A percentile compares a stretch with the other conserved stretches of the same genome.
Evolutionary conservation across 2,113 vertebrate species (phyloP).

Genomic region (Ciconia maguari): DNA sequence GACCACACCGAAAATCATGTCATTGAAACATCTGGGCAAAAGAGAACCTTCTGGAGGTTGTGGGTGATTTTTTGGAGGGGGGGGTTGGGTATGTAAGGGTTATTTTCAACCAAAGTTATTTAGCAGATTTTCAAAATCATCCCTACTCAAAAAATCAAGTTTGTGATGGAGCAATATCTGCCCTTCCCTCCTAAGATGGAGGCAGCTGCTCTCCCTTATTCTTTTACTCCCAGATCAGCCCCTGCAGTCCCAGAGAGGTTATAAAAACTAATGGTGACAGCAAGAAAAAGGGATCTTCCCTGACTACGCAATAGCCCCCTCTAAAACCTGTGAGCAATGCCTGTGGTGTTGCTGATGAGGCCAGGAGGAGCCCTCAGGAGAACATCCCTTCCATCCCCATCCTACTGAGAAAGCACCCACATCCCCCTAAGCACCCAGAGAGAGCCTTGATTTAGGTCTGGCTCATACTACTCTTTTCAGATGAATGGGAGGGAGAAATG

Average conservation of each 20-base stretch:
- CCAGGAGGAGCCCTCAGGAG: not conserved
- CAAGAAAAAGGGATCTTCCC: not conserved
- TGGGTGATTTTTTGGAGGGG: not conserved
- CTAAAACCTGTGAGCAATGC: not conserved
- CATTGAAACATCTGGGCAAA: not conserved
- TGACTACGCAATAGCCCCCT: not conserved
- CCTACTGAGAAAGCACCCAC: not conserved
- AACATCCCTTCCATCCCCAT: not conserved
- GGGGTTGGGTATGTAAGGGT: rapidly evolving
- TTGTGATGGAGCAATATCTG: not conserved
- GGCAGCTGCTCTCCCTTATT: not conserved
- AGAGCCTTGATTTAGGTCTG: not conserved
- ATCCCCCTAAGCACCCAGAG: not conserved
- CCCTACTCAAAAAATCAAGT: not conserved
- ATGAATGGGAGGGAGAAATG: not conserved
- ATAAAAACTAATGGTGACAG: not conserved
- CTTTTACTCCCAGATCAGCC: not conserved
- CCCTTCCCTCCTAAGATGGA: not conserved
- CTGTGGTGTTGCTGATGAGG: not conserved
- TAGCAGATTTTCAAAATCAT: not conserved
- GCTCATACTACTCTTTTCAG: not conserved
- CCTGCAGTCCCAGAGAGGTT: not conserved
- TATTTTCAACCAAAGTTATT: not conserved
- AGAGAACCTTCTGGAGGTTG: not conserved
- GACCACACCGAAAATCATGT: not conserved